A percentile compares a stretch with the other conserved stretches of the same genome.
phyloP scores from a whole-genome alignment of 2,113 vertebrate species.

The Gila orcuttii region DNA sequence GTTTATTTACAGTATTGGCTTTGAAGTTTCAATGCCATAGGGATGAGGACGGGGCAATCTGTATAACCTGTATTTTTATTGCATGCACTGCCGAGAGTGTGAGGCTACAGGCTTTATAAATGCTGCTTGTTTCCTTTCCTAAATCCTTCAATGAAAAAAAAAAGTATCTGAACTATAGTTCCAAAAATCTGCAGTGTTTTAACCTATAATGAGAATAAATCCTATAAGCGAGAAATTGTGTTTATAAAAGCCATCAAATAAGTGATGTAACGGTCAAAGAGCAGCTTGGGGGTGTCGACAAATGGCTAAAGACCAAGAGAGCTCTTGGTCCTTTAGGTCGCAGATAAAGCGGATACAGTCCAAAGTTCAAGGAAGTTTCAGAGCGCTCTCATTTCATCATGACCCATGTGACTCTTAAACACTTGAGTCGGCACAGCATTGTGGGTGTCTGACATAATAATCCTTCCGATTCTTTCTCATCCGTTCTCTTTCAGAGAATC shows the following conservation, averaged over 20 bases:
- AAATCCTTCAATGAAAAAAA: neutral
- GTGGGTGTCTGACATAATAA: slow-evolving; percentile 1
- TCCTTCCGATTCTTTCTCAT: neutral
- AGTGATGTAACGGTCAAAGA: neutral
- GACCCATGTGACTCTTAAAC: slow-evolving; percentile 29
- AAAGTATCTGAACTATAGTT: neutral
- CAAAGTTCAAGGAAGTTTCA: neutral
- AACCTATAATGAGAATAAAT: neutral
- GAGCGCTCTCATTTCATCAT: neutral
- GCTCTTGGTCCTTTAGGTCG: neutral
- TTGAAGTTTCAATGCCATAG: neutral
- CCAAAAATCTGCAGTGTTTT: neutral
- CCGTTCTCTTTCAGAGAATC: neutral
- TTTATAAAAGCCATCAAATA: neutral
- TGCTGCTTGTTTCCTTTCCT: neutral
- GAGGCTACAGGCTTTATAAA: neutral
- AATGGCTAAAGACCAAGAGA: neutral
- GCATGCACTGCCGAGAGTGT: neutral
- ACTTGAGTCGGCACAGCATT: neutral
- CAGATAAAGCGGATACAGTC: neutral
- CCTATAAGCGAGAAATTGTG: neutral
- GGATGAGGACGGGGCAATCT: neutral
- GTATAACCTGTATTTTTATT: slow-evolving; percentile 24
- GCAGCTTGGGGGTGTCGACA: neutral
- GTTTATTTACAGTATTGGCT: slow-evolving; percentile 16